These are phyloP conservation scores for Papilio protenor DNA, from an alignment of 2,888 invertebrate species.

Conservation along the genomic window DNA sequence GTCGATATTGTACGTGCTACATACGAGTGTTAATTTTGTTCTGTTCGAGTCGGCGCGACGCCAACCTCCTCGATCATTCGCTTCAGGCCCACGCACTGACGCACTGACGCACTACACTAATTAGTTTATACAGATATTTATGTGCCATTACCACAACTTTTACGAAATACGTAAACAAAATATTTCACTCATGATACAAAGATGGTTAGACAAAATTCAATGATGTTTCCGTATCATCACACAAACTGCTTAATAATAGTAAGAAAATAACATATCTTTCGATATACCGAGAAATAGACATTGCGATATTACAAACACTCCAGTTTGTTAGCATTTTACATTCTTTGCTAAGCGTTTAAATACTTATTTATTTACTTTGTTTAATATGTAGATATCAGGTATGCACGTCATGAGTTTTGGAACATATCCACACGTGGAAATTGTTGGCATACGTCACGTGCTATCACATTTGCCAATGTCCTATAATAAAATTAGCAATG, in stretches of 20 bases:
- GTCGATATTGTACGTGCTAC: conserved; percentile 5
- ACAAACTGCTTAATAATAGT: background rate
- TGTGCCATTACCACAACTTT: background rate
- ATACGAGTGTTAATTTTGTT: conserved; percentile 30
- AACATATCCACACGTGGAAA: conserved; percentile 31
- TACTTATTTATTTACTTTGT: conserved; percentile 1
- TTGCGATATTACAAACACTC: too few species aligned
- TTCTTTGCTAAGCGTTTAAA: background rate
- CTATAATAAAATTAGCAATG: conserved; percentile 29
- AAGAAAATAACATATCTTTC: background rate
- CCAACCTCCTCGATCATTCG: conserved; percentile 10
- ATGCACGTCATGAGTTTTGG: conserved; percentile 27
- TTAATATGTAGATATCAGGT: background rate
- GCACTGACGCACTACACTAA: conserved; percentile 15
- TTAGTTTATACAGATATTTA: background rate
- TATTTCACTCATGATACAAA: background rate
- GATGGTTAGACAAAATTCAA: background rate
- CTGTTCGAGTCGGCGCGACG: conserved; percentile 29
- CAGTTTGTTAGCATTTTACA: background rate
- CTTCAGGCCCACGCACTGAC: background rate
- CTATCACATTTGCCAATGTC: conserved; percentile 26
- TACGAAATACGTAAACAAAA: background rate
- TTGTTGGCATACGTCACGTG: conserved; percentile 36
- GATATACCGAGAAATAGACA: background rate
- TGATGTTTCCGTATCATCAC: background rate